Evolutionary conservation across 2,888 invertebrate genomes (phyloP), one percentile per base, ranked within the genome.

Genomic region (Rhogogaster chlorosoma): DNA sequence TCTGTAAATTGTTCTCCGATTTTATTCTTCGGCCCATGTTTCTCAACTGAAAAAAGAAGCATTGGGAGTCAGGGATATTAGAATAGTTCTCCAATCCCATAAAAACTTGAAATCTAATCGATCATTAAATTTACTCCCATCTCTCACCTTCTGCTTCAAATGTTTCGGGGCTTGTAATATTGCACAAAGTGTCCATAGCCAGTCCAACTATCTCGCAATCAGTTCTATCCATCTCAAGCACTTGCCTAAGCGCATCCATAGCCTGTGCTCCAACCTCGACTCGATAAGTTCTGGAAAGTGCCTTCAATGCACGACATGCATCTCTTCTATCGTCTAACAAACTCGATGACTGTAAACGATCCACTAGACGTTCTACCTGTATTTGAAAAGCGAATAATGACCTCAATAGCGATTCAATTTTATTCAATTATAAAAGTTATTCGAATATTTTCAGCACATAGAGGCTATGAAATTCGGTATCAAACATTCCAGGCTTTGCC

Each of bases 201-300:
- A 99, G 97, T 88, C 98, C 97, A 64, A 98, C 96, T 77, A 98
- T 98, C 94, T 99, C 99, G 88, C 97, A 96, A 93, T 99, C 99
- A 77, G 96, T 96, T 90, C 97, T 95, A 93, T 99, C 99, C 86
- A 96, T 95, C 93, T 98, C 97, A 89, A 99, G 94, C 3, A 99
- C 97, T 94, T 97, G 95, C 94, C 95, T 94, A 84, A 97, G 93
- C 86, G 97, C 97, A 93, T 97, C 94, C 97, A 99, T 96, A 92
- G 98, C 97, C 90, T 97, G 97, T 0, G 99, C 98, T 5, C 99
- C 99, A 53, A 99, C 99, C 94, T 99, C 99, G 38, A 99, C 96
- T 2, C 99, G 96, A 93, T 98, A 99, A 91, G 98, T 99, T 92
- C 97, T 95, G 0, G 98, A 98, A 88, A 98, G 94, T 0, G 98